Conservation (phyloP, 2,797 vertebrate genomes). For the Pachyuromys duprasi region DNA sequence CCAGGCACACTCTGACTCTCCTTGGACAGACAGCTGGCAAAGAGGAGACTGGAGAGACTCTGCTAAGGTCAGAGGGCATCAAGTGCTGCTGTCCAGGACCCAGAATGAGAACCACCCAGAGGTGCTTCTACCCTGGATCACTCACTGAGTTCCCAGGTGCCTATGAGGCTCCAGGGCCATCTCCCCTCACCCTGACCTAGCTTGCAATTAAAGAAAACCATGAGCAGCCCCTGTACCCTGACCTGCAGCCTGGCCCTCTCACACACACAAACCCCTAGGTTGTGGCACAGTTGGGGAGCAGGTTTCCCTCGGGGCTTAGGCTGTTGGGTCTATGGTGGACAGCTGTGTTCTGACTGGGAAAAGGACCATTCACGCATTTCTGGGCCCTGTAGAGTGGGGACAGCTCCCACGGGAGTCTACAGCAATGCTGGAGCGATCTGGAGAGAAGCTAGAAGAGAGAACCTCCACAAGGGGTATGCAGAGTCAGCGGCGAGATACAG, state of each 20-base stretch:
- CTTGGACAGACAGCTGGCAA: not conserved
- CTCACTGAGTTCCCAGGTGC: not conserved
- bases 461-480: fast-evolving
- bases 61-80: not conserved
- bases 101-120: not conserved
- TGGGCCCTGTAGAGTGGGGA: not conserved
- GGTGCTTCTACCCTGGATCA: not conserved
- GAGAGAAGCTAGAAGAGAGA: not conserved
- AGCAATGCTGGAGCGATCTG: fast-evolving
- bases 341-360: not conserved
- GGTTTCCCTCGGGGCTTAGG: not conserved
- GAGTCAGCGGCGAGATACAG: not conserved
- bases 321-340: fast-evolving
- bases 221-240: not conserved
- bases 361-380: fast-evolving
- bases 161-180: fast-evolving
- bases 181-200: not conserved
- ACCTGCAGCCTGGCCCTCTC: fast-evolving
- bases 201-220: not conserved
- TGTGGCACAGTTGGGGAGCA: fast-evolving
- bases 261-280: fast-evolving
- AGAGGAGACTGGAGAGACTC: fast-evolving
- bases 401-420: too few species aligned
- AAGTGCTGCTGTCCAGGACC: not conserved
- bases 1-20: not conserved